Conservation (phyloP, 2,113 vertebrate genomes). For the Andinoacara biseriatus region DNA sequence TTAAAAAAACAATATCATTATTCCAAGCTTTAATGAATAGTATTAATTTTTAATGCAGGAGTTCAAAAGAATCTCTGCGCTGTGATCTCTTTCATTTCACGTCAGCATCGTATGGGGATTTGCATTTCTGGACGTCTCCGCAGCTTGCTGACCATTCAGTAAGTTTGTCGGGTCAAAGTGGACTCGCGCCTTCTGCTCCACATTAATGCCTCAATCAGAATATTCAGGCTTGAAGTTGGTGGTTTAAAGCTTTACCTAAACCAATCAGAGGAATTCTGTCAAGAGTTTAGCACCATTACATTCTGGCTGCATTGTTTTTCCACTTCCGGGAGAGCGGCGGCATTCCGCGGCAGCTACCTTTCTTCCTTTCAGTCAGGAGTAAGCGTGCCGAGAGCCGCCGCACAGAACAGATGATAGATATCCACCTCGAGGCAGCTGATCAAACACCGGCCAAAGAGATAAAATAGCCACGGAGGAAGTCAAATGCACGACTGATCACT, state of each 20-base stretch:
- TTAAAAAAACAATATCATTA: background rate
- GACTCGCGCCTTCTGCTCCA: conserved; percentile 21
- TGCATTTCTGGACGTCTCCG: background rate
- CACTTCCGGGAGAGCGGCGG: background rate
- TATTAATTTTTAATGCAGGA: conserved; percentile 8
- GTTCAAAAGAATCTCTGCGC: background rate
- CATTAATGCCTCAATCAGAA: background rate
- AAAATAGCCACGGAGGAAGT: background rate
- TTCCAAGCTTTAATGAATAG: conserved; percentile 3
- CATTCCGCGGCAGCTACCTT: background rate
- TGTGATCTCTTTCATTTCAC: background rate
- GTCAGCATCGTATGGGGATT: background rate
- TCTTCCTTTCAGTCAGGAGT: background rate
- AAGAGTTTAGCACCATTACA: background rate
- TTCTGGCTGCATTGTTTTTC: background rate
- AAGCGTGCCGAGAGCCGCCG: background rate
- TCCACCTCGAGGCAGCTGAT: background rate
- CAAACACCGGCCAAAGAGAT: conserved; percentile 1
- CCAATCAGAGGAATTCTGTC: background rate
- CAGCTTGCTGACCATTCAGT: conserved; percentile 5
- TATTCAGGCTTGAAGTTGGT: background rate
- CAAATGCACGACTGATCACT: background rate
- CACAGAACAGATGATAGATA: background rate
- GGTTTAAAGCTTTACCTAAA: background rate
- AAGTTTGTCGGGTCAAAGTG: conserved; percentile 17